A percentile compares a stretch with the other conserved stretches of the same genome.
Conservation (phyloP, 2,888 invertebrate species). For the Muscina levida region DNA sequence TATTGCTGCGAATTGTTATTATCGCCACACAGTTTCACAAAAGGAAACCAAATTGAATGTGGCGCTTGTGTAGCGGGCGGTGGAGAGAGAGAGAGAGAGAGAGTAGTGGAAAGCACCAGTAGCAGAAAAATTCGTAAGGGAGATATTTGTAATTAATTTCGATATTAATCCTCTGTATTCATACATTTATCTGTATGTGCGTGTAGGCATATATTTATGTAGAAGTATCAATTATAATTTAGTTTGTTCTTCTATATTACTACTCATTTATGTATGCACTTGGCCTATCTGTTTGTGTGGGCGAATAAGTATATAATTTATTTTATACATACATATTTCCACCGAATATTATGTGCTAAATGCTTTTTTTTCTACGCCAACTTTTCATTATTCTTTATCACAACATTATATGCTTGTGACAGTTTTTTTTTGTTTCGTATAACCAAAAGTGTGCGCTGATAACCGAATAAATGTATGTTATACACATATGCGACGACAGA, state of each 20-base stretch:
- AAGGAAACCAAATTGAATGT: background rate
- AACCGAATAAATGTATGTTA: background rate
- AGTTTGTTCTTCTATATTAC: too few relatives aligned
- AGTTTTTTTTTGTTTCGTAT: constrained; percentile 4
- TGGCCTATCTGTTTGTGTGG: too few relatives aligned
- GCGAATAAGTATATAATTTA: too few relatives aligned
- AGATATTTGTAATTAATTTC: background rate
- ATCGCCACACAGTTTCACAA: constrained; percentile 19
- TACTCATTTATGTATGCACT: too few relatives aligned
- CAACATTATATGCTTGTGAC: constrained; percentile 36
- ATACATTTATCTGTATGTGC: background rate
- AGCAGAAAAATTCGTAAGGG: too few relatives aligned
- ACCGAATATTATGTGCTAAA: constrained; percentile 42
- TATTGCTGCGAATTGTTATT: background rate
- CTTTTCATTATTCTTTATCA: constrained; percentile 23
- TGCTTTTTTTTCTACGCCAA: background rate
- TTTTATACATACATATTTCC: too few relatives aligned
- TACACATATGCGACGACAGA: background rate
- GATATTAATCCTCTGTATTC: background rate
- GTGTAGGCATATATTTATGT: background rate
- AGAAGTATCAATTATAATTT: too few relatives aligned
- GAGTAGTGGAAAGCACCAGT: too few relatives aligned
- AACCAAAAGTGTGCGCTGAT: constrained; percentile 25
- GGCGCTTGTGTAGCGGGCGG: background rate
- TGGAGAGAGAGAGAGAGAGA: too few relatives aligned